A percentile compares a stretch with the other conserved stretches of the same genome.
These are phyloP conservation scores for Sula dactylatra DNA, from an alignment of 2,113 vertebrate species.

Conservation along the genomic window DNA sequence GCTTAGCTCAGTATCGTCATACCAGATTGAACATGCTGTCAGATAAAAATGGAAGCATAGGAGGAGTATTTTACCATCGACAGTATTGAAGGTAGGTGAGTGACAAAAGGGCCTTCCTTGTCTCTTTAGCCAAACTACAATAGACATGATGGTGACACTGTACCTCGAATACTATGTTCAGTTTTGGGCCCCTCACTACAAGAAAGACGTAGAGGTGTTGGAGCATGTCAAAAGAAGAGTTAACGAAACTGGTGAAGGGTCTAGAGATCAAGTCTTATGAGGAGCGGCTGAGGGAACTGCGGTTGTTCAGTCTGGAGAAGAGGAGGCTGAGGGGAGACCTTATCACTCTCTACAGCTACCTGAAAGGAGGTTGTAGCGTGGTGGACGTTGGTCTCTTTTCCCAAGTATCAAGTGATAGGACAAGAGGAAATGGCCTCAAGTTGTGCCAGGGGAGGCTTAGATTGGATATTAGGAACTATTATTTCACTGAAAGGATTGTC, in stretches of 20 bases:
- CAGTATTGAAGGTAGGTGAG: background rate
- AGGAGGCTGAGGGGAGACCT: too few species aligned
- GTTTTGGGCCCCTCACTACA: background rate
- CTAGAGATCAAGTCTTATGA: background rate
- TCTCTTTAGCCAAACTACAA: background rate
- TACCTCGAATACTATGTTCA: background rate
- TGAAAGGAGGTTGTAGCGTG: too few species aligned
- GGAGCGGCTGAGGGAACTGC: too few species aligned
- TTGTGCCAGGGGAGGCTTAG: background rate
- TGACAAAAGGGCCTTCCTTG: background rate
- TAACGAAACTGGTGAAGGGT: background rate
- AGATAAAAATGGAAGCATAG: background rate
- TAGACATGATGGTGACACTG: background rate
- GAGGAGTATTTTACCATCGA: background rate
- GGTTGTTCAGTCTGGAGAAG: too few species aligned
- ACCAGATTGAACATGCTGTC: background rate
- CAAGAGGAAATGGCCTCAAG: too few species aligned
- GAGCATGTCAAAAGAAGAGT: rapidly evolving
- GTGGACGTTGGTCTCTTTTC: too few species aligned
- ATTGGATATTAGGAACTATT: background rate
- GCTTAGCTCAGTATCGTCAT: background rate
- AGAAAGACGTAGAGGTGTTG: background rate
- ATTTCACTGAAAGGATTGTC: background rate
- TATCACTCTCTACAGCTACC: too few species aligned
- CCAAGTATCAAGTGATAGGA: too few species aligned